Percentiles rank a stretch among this genome's conserved stretches.
Evolutionary conservation across 2,888 invertebrate species (phyloP).

Genomic region (Drosophila paramelanica): DNA sequence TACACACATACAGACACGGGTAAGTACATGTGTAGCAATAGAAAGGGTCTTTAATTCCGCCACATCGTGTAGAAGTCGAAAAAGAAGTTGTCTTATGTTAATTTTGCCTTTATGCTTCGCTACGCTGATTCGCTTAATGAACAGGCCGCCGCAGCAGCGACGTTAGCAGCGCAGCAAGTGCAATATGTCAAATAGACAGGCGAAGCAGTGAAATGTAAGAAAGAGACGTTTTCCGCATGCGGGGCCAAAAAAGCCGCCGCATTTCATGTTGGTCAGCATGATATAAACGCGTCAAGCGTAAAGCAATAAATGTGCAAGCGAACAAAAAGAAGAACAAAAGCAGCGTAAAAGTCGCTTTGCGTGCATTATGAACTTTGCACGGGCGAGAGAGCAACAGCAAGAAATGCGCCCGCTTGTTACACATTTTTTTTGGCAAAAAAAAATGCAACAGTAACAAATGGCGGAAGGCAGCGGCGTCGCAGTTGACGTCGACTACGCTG

Average conservation of each 20-base stretch:
- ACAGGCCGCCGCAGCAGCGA: conserved; percentile 43
- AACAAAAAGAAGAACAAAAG: conserved; percentile 30
- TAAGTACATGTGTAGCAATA: conserved; percentile 38
- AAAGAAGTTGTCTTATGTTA: conserved; percentile 79
- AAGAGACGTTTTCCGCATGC: conserved; percentile 54
- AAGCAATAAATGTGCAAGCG: conserved; percentile 78
- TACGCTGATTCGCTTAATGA: conserved; percentile 80
- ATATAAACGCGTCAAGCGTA: conserved; percentile 78
- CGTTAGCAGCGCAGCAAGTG: conserved; percentile 54
- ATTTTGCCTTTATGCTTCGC: conserved; percentile 78
- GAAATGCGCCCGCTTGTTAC: conserved; percentile 57
- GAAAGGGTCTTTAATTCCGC: conserved; percentile 78
- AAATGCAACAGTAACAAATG: conserved; percentile 22
- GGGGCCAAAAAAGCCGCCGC: conserved; percentile 42
- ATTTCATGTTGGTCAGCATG: conserved; percentile 61
- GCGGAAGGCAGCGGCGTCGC: conserved; percentile 37
- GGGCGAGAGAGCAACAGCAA: conserved; percentile 64
- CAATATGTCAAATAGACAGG: conserved; percentile 76
- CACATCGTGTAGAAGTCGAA: conserved; percentile 60
- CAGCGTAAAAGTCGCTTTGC: conserved; percentile 51
- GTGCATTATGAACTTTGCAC: conserved; percentile 78
- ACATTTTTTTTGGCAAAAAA: conserved; percentile 43
- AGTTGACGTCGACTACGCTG: conserved; percentile 32
- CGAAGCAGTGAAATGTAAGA: conserved; percentile 35
- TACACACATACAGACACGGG: conserved; percentile 22